phyloP scores from a whole-genome alignment of 2,113 vertebrate species.

The Cyrtonyx montezumae region DNA sequence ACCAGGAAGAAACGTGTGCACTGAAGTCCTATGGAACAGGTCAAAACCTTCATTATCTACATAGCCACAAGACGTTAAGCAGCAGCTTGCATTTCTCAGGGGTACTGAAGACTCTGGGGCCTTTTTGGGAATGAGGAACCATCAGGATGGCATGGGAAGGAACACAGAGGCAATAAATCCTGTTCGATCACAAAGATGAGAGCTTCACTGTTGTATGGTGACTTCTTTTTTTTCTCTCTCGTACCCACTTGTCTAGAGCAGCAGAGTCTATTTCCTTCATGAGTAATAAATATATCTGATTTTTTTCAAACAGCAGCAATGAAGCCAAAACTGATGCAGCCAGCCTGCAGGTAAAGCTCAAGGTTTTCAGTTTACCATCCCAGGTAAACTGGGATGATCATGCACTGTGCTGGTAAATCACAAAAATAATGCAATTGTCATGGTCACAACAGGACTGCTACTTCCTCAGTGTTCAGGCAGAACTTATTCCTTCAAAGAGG shows the following conservation, averaged over 20 bases:
- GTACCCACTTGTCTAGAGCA: background rate
- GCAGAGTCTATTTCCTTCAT: background rate
- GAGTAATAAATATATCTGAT: background rate
- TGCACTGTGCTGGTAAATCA: background rate
- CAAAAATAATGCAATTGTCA: background rate
- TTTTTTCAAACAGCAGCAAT: background rate
- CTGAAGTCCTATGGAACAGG: background rate
- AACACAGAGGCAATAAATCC: background rate
- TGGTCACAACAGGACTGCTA: background rate
- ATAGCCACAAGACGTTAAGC: background rate
- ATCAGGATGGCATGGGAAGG: background rate
- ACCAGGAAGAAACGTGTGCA: rapidly evolving
- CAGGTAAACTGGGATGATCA: background rate
- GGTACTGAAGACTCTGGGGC: background rate
- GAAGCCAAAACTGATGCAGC: background rate
- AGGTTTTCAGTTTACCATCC: background rate
- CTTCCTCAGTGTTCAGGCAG: background rate
- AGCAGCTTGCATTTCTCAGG: background rate
- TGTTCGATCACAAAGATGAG: background rate
- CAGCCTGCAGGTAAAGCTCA: background rate
- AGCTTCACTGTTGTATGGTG: background rate
- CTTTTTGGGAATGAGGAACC: background rate
- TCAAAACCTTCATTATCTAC: background rate
- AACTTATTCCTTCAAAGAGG: background rate
- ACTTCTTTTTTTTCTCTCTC: background rate